A percentile compares a stretch with the other conserved stretches of the same genome.
Conservation (phyloP, 1,140 invertebrate genomes). For the Sinella curviseta region DNA sequence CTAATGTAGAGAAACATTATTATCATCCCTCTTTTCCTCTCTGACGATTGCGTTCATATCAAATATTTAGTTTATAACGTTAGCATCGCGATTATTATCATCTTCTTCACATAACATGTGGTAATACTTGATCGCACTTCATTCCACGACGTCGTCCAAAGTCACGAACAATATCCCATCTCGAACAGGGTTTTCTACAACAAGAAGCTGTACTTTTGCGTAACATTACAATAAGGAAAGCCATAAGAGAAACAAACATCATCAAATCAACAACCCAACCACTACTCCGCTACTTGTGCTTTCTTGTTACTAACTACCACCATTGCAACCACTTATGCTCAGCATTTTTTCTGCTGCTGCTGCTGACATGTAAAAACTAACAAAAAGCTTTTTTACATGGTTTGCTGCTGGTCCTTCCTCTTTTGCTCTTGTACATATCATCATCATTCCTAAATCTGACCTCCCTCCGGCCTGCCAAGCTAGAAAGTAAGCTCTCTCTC, state of each 20-base stretch:
- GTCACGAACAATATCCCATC: too few relatives aligned
- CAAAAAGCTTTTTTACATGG: background rate
- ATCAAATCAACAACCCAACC: too few relatives aligned
- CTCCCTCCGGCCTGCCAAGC: background rate
- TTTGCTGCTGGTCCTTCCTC: slow-evolving; percentile 1
- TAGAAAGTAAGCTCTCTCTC: background rate
- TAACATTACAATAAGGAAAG: background rate
- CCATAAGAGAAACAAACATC: background rate
- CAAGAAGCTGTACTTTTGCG: background rate
- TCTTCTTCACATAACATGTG: background rate
- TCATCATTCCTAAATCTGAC: slow-evolving; percentile 7
- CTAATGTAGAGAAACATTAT: too few relatives aligned
- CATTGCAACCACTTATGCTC: background rate
- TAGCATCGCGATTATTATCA: background rate
- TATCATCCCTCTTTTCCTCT: too few relatives aligned
- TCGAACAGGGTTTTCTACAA: background rate
- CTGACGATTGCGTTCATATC: too few relatives aligned
- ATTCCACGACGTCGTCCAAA: too few relatives aligned
- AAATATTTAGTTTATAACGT: too few relatives aligned
- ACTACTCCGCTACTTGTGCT: too few relatives aligned
- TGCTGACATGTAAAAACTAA: background rate
- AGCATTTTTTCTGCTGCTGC: background rate
- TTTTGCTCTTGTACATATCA: slow-evolving; percentile 4
- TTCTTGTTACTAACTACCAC: background rate
- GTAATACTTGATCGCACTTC: slow-evolving; percentile 14